phyloP scores from a whole-genome alignment of 1,140 invertebrate species.

The Harlomillsia oculata region DNA sequence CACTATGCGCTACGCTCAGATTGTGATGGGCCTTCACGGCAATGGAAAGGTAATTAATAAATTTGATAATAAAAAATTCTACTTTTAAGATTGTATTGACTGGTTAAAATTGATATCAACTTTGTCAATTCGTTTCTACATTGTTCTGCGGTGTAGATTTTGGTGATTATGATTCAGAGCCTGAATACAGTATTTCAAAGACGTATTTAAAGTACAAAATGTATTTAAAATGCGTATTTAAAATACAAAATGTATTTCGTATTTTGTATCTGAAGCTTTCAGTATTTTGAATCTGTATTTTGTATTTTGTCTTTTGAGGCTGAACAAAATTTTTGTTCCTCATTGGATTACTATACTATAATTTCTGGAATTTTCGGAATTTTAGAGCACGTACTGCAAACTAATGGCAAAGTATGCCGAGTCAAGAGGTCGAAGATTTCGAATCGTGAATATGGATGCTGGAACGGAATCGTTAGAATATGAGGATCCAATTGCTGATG shows the following conservation, averaged over 20 bases:
- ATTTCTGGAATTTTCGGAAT: slow-evolving; percentile 1
- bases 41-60: slow-evolving; percentile 21
- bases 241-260: no score
- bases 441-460: slow-evolving; percentile 26
- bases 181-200: no score
- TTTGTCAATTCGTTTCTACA: no score
- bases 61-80: background rate
- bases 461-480: slow-evolving; percentile 3
- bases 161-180: no score
- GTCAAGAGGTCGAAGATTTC: slow-evolving; percentile 20
- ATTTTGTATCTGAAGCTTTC: no score
- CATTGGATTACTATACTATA: background rate
- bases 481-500: slow-evolving; percentile 15
- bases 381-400: slow-evolving; percentile 29
- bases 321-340: background rate
- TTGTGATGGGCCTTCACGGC: slow-evolving; percentile 25
- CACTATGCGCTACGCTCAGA: slow-evolving; percentile 27
- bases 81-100: no score
- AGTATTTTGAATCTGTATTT: no score
- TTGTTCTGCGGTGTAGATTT: no score
- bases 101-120: no score
- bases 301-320: no score
- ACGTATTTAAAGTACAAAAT: no score
- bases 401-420: slow-evolving; percentile 27
- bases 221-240: no score